phyloP scores from a whole-genome alignment of 2,888 invertebrate genomes.

The Polia nebulosa region DNA sequence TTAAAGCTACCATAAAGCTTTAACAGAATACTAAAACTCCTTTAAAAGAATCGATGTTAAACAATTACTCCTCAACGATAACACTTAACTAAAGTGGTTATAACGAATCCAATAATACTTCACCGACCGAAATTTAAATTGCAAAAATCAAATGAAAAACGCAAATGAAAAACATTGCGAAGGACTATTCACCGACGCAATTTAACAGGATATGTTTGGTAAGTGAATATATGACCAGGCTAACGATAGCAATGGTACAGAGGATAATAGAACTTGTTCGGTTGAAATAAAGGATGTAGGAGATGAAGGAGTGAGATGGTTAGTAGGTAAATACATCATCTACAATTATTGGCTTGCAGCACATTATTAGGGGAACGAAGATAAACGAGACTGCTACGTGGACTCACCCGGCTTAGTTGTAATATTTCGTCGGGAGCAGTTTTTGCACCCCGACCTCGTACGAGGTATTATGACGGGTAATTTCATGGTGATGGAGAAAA shows the following conservation, averaged over 20 bases:
- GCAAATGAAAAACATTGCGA: slow-evolving; percentile 59
- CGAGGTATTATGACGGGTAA: slow-evolving; percentile 42
- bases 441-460: slow-evolving; percentile 45
- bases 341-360: slow-evolving; percentile 69
- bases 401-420: slow-evolving; percentile 53
- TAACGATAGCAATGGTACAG: neutral
- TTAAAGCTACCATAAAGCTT: neutral
- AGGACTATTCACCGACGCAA: slow-evolving; percentile 57
- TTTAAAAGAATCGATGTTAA: slow-evolving; percentile 14
- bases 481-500: slow-evolving; percentile 45
- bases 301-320: slow-evolving; percentile 16
- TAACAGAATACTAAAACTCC: slow-evolving; percentile 9
- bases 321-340: slow-evolving; percentile 67
- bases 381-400: slow-evolving; percentile 71
- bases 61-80: slow-evolving; percentile 22
- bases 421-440: slow-evolving; percentile 53
- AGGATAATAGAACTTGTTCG: slow-evolving; percentile 27
- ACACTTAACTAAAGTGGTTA: slow-evolving; percentile 31
- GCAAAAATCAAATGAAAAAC: slow-evolving; percentile 46
- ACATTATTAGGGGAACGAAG: slow-evolving; percentile 72
- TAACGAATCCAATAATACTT: slow-evolving; percentile 34
- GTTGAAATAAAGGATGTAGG: slow-evolving; percentile 4
- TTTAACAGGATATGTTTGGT: slow-evolving; percentile 55
- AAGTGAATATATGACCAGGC: slow-evolving; percentile 58
- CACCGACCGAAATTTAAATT: slow-evolving; percentile 53